Evolutionary conservation across 1,140 invertebrate genomes (phyloP).

Genomic region (Psilanteris sp.): DNA sequence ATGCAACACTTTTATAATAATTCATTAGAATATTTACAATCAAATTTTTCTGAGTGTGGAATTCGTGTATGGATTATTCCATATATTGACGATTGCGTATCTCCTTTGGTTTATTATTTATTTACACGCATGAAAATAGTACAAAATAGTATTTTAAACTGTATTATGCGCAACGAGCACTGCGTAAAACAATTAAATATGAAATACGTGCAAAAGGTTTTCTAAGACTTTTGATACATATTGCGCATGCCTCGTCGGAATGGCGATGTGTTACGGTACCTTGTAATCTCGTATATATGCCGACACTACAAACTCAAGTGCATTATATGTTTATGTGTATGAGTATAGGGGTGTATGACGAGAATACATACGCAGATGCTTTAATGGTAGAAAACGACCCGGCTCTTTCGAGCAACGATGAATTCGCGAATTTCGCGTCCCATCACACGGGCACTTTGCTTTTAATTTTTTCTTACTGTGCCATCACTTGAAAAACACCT

Average conservation of each 20-base stretch:
- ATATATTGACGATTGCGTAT: too few species aligned
- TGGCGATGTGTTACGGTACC: constrained; percentile 54
- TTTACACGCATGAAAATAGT: too few species aligned
- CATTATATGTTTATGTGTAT: constrained; percentile 56
- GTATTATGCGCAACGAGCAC: constrained; percentile 2
- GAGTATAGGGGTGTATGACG: constrained; percentile 53
- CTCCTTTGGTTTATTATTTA: too few species aligned
- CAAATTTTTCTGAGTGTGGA: too few species aligned
- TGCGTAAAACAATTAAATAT: constrained; percentile 21
- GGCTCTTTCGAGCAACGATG: constrained; percentile 60
- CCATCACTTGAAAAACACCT: constrained; percentile 64
- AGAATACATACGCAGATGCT: constrained; percentile 42
- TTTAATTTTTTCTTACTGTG: constrained; percentile 64
- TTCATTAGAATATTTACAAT: too few species aligned
- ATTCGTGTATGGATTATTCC: too few species aligned
- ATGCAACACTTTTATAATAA: too few species aligned
- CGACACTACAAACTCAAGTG: constrained; percentile 47
- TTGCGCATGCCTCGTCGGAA: constrained; percentile 41
- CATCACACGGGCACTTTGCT: constrained; percentile 66
- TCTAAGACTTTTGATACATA: constrained; percentile 49
- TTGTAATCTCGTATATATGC: constrained; percentile 70
- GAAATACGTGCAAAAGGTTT: constrained; percentile 21
- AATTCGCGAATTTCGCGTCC: constrained; percentile 62
- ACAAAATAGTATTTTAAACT: too few species aligned
- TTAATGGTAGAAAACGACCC: constrained; percentile 64